These are phyloP conservation scores for Aricia artaxerxes DNA, from an alignment of 2,888 invertebrate species.

Conservation along the genomic window DNA sequence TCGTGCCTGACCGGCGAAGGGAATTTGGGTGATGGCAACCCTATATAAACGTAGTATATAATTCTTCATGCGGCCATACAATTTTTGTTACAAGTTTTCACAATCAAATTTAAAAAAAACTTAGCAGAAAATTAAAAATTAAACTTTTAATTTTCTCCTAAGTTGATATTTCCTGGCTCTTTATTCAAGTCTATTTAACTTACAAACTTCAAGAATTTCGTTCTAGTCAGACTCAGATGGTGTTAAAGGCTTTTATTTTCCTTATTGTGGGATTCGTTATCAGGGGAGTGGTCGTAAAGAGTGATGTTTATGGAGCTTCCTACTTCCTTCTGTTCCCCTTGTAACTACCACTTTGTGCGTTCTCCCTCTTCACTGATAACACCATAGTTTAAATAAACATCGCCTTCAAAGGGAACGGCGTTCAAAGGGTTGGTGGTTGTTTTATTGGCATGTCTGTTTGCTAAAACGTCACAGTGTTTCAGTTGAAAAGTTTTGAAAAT, in stretches of 20 bases:
- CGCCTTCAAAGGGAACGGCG: not conserved
- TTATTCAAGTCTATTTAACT: not conserved
- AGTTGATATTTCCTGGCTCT: not conserved
- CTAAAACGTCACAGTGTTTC: not conserved
- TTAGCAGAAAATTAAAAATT: too few relatives aligned
- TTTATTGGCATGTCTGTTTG: slow-evolving; percentile 9
- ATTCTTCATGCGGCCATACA: too few relatives aligned
- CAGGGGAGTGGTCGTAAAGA: slow-evolving; percentile 47
- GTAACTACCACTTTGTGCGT: slow-evolving; percentile 46
- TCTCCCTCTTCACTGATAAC: slow-evolving; percentile 39
- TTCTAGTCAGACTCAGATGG: not conserved
- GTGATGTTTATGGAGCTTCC: slow-evolving; percentile 54
- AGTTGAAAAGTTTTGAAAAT: not conserved
- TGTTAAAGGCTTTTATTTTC: slow-evolving; percentile 16
- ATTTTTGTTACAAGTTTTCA: too few relatives aligned
- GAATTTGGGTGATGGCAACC: too few relatives aligned
- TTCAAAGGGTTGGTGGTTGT: slow-evolving; percentile 10
- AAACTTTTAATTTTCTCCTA: not conserved
- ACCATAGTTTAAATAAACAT: slow-evolving; percentile 15
- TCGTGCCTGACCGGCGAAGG: too few relatives aligned
- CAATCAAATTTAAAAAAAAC: too few relatives aligned
- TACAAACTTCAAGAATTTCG: not conserved
- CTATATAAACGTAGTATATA: too few relatives aligned
- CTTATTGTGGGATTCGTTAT: slow-evolving; percentile 48
- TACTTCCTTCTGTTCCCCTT: slow-evolving; percentile 49